Evolutionary conservation across 1,140 invertebrate genomes (phyloP).

Genomic region (Drosophila ercepeae): DNA sequence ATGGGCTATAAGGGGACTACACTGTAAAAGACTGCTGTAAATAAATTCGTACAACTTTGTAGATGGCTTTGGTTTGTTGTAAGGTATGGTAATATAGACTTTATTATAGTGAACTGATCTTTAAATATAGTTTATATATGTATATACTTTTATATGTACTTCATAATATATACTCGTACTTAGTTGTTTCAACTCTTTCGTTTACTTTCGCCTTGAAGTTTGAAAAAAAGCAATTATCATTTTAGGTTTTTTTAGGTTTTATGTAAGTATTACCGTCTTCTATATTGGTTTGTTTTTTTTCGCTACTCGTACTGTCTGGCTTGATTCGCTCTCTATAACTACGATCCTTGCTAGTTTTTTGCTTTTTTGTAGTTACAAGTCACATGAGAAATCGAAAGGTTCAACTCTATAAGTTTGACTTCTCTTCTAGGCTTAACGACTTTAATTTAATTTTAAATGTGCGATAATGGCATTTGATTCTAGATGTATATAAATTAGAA

Average conservation of each 20-base stretch:
- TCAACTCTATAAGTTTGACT: constrained; percentile 33
- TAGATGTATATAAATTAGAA: constrained; percentile 56
- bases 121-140: constrained; percentile 75
- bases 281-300: constrained; percentile 37
- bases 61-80: constrained; percentile 37
- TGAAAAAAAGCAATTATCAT: constrained; percentile 62
- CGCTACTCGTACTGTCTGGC: constrained; percentile 57
- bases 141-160: constrained; percentile 65
- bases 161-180: constrained; percentile 66
- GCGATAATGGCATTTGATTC: constrained; percentile 49
- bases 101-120: constrained; percentile 82
- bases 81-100: constrained; percentile 81
- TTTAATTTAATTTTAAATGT: constrained; percentile 31
- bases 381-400: constrained; percentile 73
- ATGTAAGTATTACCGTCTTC: constrained; percentile 36
- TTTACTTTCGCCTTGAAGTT: constrained; percentile 38
- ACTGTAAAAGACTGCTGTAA: constrained; percentile 62
- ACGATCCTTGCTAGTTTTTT: constrained; percentile 64
- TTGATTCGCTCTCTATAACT: constrained; percentile 64
- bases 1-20: constrained; percentile 58
- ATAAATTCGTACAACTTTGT: constrained; percentile 1
- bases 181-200: constrained; percentile 50
- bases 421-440: constrained; percentile 21
- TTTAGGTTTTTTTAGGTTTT: constrained; percentile 12
- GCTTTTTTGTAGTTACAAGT: constrained; percentile 54